These are phyloP conservation scores for Corella eumyota DNA, from an alignment of 23 tunicate species.

Conservation along the genomic window DNA sequence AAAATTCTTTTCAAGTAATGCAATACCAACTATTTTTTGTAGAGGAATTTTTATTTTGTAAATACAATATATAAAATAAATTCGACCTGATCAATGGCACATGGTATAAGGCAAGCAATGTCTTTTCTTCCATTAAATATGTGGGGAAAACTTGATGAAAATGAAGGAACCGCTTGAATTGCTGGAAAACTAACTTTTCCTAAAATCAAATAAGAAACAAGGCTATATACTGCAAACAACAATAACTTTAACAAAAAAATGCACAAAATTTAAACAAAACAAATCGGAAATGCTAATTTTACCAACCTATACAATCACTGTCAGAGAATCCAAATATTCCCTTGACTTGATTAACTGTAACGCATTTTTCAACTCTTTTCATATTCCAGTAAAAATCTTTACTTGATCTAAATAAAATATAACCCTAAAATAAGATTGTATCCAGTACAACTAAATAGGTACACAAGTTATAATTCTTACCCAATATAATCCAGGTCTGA, in stretches of 20 bases:
- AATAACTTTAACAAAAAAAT: background rate
- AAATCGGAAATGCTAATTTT: background rate
- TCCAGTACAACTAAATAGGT: background rate
- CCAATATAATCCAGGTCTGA: conserved; percentile 90
- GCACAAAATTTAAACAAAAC: background rate
- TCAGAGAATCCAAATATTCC: conserved; percentile 97
- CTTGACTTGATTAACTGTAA: conserved; percentile 95
- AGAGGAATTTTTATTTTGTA: no score
- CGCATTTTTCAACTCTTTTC: conserved; percentile 87
- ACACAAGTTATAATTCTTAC: background rate
- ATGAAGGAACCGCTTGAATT: conserved; percentile 96
- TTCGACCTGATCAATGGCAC: conserved; percentile 97
- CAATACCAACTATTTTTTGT: no score
- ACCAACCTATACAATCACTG: conserved; percentile 85
- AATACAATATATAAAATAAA: no score
- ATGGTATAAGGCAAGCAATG: conserved; percentile 92
- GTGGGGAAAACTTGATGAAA: conserved; percentile 99
- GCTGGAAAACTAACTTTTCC: conserved; percentile 99
- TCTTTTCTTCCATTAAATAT: conserved; percentile 90
- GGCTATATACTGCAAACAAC: background rate
- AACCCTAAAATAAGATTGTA: background rate
- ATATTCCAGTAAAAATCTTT: conserved; percentile 96
- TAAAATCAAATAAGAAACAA: conserved; percentile 3
- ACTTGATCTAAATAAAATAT: conserved; percentile 30
- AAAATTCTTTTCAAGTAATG: no score